Evolutionary conservation across 1,140 invertebrate genomes (phyloP).

Genomic region (Papilio aristodemus): DNA sequence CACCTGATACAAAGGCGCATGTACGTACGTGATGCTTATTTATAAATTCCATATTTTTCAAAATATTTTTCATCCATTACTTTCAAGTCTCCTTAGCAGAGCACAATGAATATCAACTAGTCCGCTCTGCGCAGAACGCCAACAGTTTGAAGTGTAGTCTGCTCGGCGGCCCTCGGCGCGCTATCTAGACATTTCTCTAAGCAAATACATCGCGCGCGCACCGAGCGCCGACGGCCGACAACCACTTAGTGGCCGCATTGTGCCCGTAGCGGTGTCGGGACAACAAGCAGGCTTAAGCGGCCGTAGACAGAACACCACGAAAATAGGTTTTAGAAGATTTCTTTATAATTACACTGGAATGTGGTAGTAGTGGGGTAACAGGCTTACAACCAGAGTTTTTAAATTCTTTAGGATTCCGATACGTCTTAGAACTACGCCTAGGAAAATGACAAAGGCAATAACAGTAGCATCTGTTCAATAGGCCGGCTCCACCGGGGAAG

Average conservation of each 20-base stretch:
- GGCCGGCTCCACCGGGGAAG: no score
- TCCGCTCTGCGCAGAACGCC: conserved; percentile 40
- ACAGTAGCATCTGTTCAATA: no score
- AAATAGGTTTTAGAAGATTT: neutral
- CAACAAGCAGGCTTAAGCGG: neutral
- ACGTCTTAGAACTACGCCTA: no score
- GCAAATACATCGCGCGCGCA: conserved; percentile 51
- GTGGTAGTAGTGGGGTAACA: neutral
- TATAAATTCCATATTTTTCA: neutral
- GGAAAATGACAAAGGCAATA: no score
- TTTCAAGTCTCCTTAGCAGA: neutral
- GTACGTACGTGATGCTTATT: no score
- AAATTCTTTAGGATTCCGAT: no score
- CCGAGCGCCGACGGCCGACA: conserved; percentile 48
- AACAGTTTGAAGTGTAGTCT: conserved; percentile 43
- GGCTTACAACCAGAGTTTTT: conserved; percentile 27
- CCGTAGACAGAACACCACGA: neutral
- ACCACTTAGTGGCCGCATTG: conserved; percentile 55
- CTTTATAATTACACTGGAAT: neutral
- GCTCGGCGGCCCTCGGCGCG: conserved; percentile 37
- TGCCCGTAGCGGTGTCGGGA: conserved; percentile 31
- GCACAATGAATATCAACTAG: conserved; percentile 7
- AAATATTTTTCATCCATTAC: conserved; percentile 3
- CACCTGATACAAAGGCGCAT: no score
- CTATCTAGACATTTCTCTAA: conserved; percentile 45